A percentile compares a stretch with the other conserved stretches of the same genome.
phyloP scores from a whole-genome alignment of 1,140 invertebrate species.

The Rhagoletis zephyria region DNA sequence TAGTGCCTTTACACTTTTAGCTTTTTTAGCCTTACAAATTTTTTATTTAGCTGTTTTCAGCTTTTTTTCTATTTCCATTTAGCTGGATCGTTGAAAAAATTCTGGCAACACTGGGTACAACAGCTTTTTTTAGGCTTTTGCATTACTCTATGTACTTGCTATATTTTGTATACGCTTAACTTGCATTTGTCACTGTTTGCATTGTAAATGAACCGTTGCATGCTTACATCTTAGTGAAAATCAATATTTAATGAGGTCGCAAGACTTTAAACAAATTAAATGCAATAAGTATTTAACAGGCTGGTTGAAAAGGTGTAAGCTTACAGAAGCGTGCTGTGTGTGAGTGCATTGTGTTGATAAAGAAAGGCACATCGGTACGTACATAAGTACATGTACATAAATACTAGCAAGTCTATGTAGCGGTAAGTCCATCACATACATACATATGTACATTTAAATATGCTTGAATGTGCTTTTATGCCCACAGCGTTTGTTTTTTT shows the following conservation, averaged over 20 bases:
- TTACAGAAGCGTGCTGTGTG: too few species aligned
- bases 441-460: neutral
- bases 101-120: neutral
- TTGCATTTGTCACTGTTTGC: too few species aligned
- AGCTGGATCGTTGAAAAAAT: too few species aligned
- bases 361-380: too few species aligned
- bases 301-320: neutral
- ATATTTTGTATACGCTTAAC: neutral
- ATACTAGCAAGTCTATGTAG: neutral
- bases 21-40: too few species aligned
- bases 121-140: neutral
- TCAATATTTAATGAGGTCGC: conserved; percentile 51
- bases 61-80: too few species aligned
- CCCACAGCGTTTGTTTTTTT: conserved; percentile 1
- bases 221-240: conserved; percentile 1
- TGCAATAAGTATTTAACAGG: conserved; percentile 45
- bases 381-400: neutral
- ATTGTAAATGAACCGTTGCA: neutral
- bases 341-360: too few species aligned
- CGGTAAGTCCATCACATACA: neutral
- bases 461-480: neutral
- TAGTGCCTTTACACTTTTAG: too few species aligned
- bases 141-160: neutral
- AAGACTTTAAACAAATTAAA: conserved; percentile 47
- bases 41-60: too few species aligned